Percentiles rank a stretch among this genome's conserved stretches.
Evolutionary conservation across 2,797 vertebrate species (phyloP).

Genomic region (Gallirallus australis): DNA sequence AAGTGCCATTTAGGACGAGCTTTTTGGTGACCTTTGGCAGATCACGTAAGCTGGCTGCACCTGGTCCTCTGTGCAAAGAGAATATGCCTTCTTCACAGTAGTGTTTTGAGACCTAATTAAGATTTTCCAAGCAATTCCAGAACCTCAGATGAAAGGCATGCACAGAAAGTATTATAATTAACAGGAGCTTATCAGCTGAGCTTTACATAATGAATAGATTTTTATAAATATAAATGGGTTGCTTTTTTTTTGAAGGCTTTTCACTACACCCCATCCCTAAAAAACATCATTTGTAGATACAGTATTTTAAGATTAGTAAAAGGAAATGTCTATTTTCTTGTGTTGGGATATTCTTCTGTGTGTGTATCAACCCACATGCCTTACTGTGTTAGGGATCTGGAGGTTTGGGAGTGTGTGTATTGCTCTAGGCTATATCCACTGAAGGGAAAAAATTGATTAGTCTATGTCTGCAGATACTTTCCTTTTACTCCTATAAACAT

Average conservation of each 20-base stretch:
- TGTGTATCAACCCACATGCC: background rate
- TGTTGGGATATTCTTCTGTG: background rate
- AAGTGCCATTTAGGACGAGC: background rate
- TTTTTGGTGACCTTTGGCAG: background rate
- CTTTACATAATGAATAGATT: background rate
- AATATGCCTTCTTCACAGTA: background rate
- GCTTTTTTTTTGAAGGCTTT: background rate
- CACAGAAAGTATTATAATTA: constrained; percentile 35
- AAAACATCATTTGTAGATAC: background rate
- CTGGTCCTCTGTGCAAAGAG: background rate
- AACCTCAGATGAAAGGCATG: constrained; percentile 10
- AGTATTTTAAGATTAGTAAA: background rate
- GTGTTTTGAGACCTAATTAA: constrained; percentile 55
- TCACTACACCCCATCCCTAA: background rate
- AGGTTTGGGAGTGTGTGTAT: constrained; percentile 9
- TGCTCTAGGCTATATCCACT: background rate
- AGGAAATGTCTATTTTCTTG: background rate
- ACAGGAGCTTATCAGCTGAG: background rate
- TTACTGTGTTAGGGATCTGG: constrained; percentile 41
- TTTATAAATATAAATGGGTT: background rate
- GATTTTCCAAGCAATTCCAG: constrained; percentile 24
- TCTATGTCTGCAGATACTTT: background rate
- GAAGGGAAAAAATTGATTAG: constrained; percentile 9
- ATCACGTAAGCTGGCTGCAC: background rate
- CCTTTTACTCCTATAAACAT: background rate